These are phyloP conservation scores for Sebastes taczanowskii DNA, from an alignment of 2,797 vertebrate species.

Conservation along the genomic window DNA sequence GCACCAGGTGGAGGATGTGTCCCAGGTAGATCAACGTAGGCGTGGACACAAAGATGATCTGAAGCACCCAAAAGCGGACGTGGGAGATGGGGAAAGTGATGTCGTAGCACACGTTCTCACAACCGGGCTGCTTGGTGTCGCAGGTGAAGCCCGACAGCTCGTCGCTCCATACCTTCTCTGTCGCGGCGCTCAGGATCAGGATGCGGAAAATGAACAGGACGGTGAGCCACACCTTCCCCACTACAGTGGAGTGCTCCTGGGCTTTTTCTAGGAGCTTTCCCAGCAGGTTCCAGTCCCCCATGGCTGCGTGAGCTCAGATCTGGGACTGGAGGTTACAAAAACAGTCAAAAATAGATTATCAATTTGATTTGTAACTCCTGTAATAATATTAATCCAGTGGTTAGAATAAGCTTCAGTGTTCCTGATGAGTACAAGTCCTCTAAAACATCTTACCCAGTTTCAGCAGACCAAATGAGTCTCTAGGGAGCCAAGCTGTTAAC, in stretches of 20 bases:
- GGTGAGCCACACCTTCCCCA: slow-evolving; percentile 91
- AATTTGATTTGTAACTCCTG: neutral
- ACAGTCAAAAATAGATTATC: neutral
- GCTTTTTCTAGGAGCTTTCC: slow-evolving; percentile 89
- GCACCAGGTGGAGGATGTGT: slow-evolving; percentile 89
- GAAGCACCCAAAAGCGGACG: slow-evolving; percentile 91
- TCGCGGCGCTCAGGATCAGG: slow-evolving; percentile 86
- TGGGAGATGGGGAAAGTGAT: slow-evolving; percentile 92
- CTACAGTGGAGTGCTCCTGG: slow-evolving; percentile 90
- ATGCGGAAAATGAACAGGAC: slow-evolving; percentile 91
- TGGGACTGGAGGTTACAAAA: slow-evolving; percentile 9
- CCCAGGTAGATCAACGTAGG: slow-evolving; percentile 90
- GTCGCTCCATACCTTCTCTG: slow-evolving; percentile 90
- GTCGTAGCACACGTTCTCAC: slow-evolving; percentile 91
- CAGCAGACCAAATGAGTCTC: slow-evolving; percentile 33
- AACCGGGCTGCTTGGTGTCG: slow-evolving; percentile 91
- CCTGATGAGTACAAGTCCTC: neutral
- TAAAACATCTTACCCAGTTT: slow-evolving; percentile 36
- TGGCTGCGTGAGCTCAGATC: slow-evolving; percentile 68
- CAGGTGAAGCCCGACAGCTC: slow-evolving; percentile 90
- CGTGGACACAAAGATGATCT: slow-evolving; percentile 92
- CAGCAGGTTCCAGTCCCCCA: slow-evolving; percentile 92
- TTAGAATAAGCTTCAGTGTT: neutral
- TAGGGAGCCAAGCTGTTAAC: slow-evolving; percentile 2
- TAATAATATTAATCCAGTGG: neutral